Conservation (phyloP, 2,888 invertebrate genomes). For the Cerceris ruficornis region DNA sequence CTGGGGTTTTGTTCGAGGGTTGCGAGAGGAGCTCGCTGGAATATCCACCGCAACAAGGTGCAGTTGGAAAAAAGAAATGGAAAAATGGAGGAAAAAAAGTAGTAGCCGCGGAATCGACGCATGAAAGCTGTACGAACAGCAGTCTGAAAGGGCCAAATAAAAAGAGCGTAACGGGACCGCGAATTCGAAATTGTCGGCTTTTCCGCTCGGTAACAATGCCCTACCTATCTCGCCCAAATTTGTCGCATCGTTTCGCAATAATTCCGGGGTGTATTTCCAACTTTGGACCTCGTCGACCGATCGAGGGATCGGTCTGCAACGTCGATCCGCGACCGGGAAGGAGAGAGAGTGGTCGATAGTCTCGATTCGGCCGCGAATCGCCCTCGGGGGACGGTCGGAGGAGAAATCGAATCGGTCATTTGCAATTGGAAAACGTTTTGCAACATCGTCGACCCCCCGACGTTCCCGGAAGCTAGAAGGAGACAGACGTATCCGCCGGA, state of each 20-base stretch:
- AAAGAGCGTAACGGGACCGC: slow-evolving; percentile 25
- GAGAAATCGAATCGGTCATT: too few relatives aligned
- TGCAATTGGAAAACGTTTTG: too few relatives aligned
- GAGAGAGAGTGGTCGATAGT: too few relatives aligned
- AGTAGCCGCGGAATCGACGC: slow-evolving; percentile 45
- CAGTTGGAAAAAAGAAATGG: slow-evolving; percentile 45
- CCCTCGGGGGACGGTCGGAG: too few relatives aligned
- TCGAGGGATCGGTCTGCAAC: too few relatives aligned
- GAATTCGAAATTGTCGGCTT: slow-evolving; percentile 43
- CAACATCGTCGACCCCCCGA: too few relatives aligned
- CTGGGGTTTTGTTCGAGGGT: slow-evolving; percentile 60
- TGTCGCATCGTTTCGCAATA: background rate
- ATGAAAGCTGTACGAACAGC: slow-evolving; percentile 45
- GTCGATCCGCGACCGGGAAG: background rate
- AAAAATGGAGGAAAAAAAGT: slow-evolving; percentile 38
- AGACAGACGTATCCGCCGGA: too few relatives aligned
- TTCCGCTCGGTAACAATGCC: slow-evolving; percentile 6
- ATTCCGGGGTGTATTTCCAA: background rate
- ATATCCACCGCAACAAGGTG: slow-evolving; percentile 62
- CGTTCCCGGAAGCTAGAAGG: too few relatives aligned
- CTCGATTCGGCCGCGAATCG: too few relatives aligned
- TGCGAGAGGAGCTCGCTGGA: slow-evolving; percentile 43
- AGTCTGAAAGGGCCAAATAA: slow-evolving; percentile 25
- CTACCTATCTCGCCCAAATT: background rate
- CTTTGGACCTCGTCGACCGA: too few relatives aligned